Evolutionary conservation across 2,113 vertebrate genomes (phyloP).

Genomic region (Sinocyclocheilus grahami): DNA sequence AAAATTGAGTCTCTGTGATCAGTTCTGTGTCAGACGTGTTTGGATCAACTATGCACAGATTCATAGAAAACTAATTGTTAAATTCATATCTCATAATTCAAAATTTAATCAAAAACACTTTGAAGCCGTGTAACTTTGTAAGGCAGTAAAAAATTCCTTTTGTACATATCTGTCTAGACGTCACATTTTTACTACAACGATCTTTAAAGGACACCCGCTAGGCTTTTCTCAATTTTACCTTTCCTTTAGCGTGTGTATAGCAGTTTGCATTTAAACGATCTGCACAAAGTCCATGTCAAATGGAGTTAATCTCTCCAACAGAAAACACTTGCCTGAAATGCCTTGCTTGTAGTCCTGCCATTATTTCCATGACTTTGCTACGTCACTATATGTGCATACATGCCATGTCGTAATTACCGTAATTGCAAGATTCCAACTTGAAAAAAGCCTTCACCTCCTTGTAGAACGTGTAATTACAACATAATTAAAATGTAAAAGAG

Average conservation of each 20-base stretch:
- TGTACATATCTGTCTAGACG: not conserved
- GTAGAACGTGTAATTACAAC: not conserved
- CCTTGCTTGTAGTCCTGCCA: too few species aligned
- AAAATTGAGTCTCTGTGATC: not conserved
- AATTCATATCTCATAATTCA: not conserved
- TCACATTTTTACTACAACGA: not conserved
- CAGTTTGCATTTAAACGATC: not conserved
- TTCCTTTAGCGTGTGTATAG: not conserved
- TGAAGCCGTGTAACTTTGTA: not conserved
- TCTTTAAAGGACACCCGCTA: not conserved
- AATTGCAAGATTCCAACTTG: not conserved
- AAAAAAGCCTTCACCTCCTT: not conserved
- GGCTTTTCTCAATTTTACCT: not conserved
- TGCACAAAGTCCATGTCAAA: not conserved
- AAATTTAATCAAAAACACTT: not conserved
- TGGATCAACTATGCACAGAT: not conserved
- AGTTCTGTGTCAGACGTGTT: not conserved
- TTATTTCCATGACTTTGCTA: not conserved
- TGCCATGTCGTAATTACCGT: not conserved
- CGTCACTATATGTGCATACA: not conserved
- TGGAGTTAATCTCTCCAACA: too few species aligned
- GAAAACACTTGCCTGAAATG: not conserved
- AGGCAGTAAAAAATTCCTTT: not conserved
- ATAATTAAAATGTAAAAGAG: too few species aligned
- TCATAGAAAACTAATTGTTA: not conserved